Evolutionary conservation across 2,797 vertebrate species (phyloP).

Genomic region (Ctenochaetus hawaiiensis): DNA sequence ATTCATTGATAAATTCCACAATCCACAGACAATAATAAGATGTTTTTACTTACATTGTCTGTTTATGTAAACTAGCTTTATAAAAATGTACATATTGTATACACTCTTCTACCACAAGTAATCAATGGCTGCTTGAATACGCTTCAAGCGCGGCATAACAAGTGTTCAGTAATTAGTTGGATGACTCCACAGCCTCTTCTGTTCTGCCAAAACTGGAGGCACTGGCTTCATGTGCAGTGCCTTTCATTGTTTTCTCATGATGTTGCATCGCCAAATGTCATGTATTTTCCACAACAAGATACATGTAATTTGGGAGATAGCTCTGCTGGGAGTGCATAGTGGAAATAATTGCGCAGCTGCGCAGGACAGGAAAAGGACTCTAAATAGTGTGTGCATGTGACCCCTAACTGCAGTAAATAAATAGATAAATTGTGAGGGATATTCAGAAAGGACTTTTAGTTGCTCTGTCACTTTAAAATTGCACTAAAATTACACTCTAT

Average conservation of each 20-base stretch:
- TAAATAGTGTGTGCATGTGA: conserved; percentile 52
- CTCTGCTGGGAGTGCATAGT: conserved; percentile 66
- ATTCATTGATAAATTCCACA: conserved; percentile 5
- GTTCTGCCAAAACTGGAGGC: conserved; percentile 64
- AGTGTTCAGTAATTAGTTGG: conserved; percentile 68
- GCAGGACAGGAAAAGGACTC: conserved; percentile 63
- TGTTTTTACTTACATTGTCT: conserved; percentile 2
- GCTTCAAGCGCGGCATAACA: conserved; percentile 53
- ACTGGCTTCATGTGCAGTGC: conserved; percentile 50
- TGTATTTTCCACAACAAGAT: conserved; percentile 75
- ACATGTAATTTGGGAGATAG: conserved; percentile 77
- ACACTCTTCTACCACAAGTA: conserved; percentile 36
- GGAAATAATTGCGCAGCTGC: conserved; percentile 81
- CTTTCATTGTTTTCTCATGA: conserved; percentile 67
- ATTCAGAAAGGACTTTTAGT: conserved; percentile 35
- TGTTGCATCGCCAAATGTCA: conserved; percentile 69
- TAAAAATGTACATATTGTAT: conserved; percentile 14
- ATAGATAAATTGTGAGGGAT: conserved; percentile 45
- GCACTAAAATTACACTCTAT: neutral
- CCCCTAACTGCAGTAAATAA: conserved; percentile 51
- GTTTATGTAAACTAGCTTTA: conserved; percentile 10
- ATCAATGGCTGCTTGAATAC: conserved; percentile 55
- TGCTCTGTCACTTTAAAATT: neutral
- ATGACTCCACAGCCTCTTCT: conserved; percentile 63
- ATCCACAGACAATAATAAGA: conserved; percentile 1